These are phyloP conservation scores for Urocyon cinereoargenteus DNA, from an alignment of 2,797 vertebrate genomes.

Conservation along the genomic window DNA sequence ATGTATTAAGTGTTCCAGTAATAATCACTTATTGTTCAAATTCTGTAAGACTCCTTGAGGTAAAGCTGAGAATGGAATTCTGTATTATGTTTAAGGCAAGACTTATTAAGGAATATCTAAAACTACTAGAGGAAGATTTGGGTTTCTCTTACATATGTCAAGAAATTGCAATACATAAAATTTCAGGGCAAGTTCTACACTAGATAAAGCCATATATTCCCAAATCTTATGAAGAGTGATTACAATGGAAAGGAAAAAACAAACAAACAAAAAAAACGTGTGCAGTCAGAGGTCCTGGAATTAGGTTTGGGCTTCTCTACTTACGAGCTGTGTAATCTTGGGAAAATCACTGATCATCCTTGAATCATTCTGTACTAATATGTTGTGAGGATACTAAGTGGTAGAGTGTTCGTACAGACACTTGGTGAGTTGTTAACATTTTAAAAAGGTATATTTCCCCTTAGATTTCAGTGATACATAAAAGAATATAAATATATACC, in stretches of 20 bases:
- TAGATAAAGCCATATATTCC: neutral
- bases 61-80: conserved; percentile 47
- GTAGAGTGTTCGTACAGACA: neutral
- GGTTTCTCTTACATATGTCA: neutral
- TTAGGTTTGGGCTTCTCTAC: neutral
- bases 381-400: neutral
- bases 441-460: neutral
- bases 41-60: conserved; percentile 25
- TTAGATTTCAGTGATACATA: neutral
- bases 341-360: neutral
- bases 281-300: neutral
- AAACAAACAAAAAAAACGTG: neutral
- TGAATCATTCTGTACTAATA: neutral
- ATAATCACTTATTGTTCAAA: conserved; percentile 62
- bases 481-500: neutral
- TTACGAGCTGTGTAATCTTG: neutral
- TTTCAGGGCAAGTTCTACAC: neutral
- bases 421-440: neutral
- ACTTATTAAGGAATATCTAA: neutral
- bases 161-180: neutral
- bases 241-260: neutral
- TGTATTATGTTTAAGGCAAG: neutral
- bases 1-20: conserved; percentile 34
- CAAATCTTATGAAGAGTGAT: neutral
- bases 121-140: neutral